Evolutionary conservation across 2,113 vertebrate genomes (phyloP), one percentile per base, ranked within the genome.

Genomic region (Gymnarchus niloticus): DNA sequence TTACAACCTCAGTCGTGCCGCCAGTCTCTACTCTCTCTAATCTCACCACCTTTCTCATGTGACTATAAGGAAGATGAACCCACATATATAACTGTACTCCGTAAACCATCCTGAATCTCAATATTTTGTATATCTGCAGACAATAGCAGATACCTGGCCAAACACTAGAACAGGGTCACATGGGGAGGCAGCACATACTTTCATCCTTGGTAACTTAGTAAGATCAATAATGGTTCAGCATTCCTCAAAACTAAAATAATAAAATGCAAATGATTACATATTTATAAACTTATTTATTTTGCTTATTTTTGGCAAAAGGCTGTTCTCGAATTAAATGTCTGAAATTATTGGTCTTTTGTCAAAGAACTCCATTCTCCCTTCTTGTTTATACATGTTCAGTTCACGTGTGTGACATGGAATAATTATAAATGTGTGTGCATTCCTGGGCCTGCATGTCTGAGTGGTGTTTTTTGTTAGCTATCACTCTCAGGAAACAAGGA

Each of bases 391-490:
- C 69, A 54, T 85, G 49, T 37, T 76, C 25, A 7, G 33, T 25
- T 25, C 59, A 4, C 61, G 19, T n/a, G 52, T 86, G 44, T 56
- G 37, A 81, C 46, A 57, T 21, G 8, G 23, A 12, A 8, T 76
- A 28, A 44, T 44, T 28, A n/a, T 48, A 17, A 5, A 4, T 41
- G 12, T 76, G 48, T 52, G 85, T 83, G 44, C 41, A 86, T 82
- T 85, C 85, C 84, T 33, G 23, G 56, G 44, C 41, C 12, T 57
- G 44, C 87, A 73, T 56, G 84, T 80, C 86, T 80, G 23, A 84
- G 14, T 86, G 81, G 48, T 83, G 86, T 61, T 85, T 48, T 52
- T 3, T 84, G 85, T 89, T 86, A 86, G 56, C 83, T 86, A 83
- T 84, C 85, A 86, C 23, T 81, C 65, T 85, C 51, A 41, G 28